Conservation (phyloP, 2,113 vertebrate genomes). For the Leucopsar rothschildi region DNA sequence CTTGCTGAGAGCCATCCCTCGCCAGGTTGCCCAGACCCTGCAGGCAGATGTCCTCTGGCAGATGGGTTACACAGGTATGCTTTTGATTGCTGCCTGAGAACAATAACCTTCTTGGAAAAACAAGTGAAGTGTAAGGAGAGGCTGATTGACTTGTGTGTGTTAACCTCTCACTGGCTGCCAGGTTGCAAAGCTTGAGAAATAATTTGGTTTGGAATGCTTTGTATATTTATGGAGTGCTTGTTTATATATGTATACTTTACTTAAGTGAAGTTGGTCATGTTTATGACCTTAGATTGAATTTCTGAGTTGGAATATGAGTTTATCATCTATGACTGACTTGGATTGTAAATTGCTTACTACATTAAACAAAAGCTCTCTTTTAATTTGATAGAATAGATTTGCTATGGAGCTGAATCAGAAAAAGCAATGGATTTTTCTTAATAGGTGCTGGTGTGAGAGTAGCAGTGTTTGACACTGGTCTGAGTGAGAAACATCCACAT, state of each 20-base stretch:
- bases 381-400: background rate
- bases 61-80: constrained; percentile 94
- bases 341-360: background rate
- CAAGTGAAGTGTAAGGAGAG: background rate
- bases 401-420: background rate
- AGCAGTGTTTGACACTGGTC: constrained; percentile 96
- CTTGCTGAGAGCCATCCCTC: constrained; percentile 91
- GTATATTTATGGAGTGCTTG: background rate
- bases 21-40: constrained; percentile 95
- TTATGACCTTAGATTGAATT: background rate
- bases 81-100: background rate
- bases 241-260: background rate
- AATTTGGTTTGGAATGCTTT: background rate
- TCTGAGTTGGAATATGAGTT: background rate
- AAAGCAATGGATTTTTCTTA: background rate
- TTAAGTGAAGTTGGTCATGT: background rate
- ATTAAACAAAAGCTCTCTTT: background rate
- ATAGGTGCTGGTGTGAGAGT: constrained; percentile 92
- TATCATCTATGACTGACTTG: background rate
- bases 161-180: background rate
- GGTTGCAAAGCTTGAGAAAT: background rate
- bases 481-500: constrained; percentile 97
- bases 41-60: constrained; percentile 98
- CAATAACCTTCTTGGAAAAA: background rate
- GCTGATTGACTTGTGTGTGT: background rate